Evolutionary conservation across 2,888 invertebrate genomes (phyloP).

Genomic region (Falcaria lacertinaria): DNA sequence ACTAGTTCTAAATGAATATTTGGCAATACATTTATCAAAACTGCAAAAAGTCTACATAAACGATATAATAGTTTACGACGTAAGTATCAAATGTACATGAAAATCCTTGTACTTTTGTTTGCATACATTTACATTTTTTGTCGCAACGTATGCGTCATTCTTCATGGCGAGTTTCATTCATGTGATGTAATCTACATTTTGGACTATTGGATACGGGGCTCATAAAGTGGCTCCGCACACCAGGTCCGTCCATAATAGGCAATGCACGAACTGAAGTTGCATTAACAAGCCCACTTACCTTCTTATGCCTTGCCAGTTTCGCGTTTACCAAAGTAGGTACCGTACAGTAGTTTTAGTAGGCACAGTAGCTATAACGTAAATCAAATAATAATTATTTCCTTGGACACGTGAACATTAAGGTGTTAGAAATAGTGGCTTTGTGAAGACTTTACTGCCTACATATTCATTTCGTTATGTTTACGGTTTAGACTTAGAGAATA

Average conservation of each 20-base stretch:
- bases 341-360: too few species aligned
- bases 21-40: too few species aligned
- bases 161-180: conserved; percentile 29
- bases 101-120: conserved; percentile 12
- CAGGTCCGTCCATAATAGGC: conserved; percentile 60
- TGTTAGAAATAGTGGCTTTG: not conserved
- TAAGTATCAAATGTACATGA: conserved; percentile 3
- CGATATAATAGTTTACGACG: not conserved
- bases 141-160: conserved; percentile 30
- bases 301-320: conserved; percentile 46
- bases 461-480: not conserved
- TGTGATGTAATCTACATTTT: conserved; percentile 58
- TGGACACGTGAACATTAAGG: conserved; percentile 2
- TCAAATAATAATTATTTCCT: conserved; percentile 15
- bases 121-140: conserved; percentile 24
- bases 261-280: conserved; percentile 57
- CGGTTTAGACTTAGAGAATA: not conserved
- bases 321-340: conserved; percentile 24
- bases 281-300: conserved; percentile 51
- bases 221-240: conserved; percentile 44
- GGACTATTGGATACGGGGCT: conserved; percentile 41
- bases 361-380: conserved; percentile 15
- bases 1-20: too few species aligned
- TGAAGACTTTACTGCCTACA: not conserved
- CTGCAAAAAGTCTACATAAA: not conserved